These are phyloP conservation scores for Pachycephala philippinensis DNA, from an alignment of 2,113 vertebrate species.

Conservation along the genomic window DNA sequence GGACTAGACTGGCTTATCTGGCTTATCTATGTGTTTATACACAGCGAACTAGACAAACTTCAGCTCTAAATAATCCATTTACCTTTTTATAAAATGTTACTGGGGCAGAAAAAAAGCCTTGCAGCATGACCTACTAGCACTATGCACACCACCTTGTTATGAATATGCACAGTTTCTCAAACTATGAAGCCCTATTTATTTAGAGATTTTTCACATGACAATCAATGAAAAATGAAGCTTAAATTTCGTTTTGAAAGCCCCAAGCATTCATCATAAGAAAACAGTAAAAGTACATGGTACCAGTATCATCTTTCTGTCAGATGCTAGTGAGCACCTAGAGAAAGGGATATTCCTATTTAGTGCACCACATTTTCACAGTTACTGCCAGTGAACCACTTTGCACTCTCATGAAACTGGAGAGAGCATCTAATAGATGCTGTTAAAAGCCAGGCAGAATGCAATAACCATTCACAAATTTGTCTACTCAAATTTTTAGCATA, in stretches of 20 bases:
- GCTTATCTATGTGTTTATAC: background rate
- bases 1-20: background rate
- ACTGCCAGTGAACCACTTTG: background rate
- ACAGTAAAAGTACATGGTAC: background rate
- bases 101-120: background rate
- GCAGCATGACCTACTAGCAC: background rate
- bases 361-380: background rate
- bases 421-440: background rate
- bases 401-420: background rate
- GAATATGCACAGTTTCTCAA: background rate
- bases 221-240: background rate
- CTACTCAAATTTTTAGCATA: background rate
- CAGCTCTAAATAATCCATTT: background rate
- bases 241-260: background rate
- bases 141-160: background rate
- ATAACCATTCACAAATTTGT: background rate
- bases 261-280: background rate
- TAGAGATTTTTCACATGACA: background rate
- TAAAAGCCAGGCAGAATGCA: background rate
- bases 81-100: background rate
- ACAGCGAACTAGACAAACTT: background rate
- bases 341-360: background rate
- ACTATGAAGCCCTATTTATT: background rate
- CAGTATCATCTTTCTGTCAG: background rate
- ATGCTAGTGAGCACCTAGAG: background rate